These are phyloP conservation scores for Glossosoma conforme DNA, from an alignment of 1,140 invertebrate species.

Conservation along the genomic window DNA sequence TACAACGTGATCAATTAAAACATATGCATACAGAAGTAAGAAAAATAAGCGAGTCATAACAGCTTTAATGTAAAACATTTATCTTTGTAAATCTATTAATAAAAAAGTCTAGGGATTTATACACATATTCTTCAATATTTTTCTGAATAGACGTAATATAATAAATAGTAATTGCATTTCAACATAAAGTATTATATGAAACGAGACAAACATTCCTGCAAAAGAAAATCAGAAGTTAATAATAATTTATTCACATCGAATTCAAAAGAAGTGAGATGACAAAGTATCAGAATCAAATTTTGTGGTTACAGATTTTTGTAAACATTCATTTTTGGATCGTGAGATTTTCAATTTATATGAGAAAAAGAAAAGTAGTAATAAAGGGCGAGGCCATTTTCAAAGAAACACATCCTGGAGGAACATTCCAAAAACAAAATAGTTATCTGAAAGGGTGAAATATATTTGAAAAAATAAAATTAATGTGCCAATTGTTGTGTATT, in stretches of 20 bases:
- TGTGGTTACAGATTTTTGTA: not conserved
- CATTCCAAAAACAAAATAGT: constrained; percentile 14
- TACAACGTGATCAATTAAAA: constrained; percentile 42
- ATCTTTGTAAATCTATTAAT: constrained; percentile 3
- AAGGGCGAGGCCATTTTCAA: constrained; percentile 30
- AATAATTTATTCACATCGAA: constrained; percentile 2
- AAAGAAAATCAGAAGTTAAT: constrained; percentile 20
- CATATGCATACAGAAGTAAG: constrained; percentile 40
- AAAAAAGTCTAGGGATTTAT: constrained; percentile 13
- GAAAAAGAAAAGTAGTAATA: no score
- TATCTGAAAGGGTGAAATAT: not conserved
- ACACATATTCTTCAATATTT: constrained; percentile 22
- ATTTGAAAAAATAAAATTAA: no score
- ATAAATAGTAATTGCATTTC: constrained; percentile 12
- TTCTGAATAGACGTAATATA: constrained; percentile 1
- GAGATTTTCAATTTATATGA: no score
- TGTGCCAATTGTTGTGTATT: no score
- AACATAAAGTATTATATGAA: constrained; percentile 11
- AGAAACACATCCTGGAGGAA: constrained; percentile 27
- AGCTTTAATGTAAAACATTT: constrained; percentile 7
- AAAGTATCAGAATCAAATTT: not conserved
- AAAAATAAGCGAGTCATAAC: constrained; percentile 34
- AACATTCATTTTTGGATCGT: no score
- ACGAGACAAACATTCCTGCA: constrained; percentile 30
- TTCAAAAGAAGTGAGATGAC: not conserved